Base-by-base conservation (phyloP, 2,797 vertebrate species). In the Neomorphus geoffroyi region DNA sequence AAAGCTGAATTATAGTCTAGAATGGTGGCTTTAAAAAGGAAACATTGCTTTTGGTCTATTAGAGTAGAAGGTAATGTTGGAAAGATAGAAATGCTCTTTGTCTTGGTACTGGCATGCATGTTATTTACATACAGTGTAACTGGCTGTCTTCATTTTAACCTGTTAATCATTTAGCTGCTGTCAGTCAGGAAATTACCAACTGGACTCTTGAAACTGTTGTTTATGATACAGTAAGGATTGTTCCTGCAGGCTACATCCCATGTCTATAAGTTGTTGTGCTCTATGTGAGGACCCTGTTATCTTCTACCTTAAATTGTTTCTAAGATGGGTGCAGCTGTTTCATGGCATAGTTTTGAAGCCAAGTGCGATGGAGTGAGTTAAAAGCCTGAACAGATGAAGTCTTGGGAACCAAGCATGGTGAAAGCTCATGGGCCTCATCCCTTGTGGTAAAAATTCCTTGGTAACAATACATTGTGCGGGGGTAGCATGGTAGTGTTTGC, bases 401-500 rank as follows among this genome's bases (percentile, higher is more conserved):
- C 50, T 39, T 62, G 33, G 56, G 30, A 46, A 30, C 33, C 16
- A 41, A 56, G 21, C 57, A 11, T 39, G 33, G 23, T 83, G n/a
- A 56, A 28, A 56, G 58, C 9, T 54, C 1, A 0, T n/a, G 61
- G 28, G 18, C 14, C 50, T 82, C 73, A 28, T 64, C n/a, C 18
- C 23, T 8, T 46, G 43, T 50, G 1, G 13, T 43, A 11, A 3
- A 21, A 27, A 1, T 51, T 57, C 32, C 75, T 60, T 10, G 13
- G 8, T 62, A 17, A 18, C 10, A 39, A 28, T 45, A 4, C 2
- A 0, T 13, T 39, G 32, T 39, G 16, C 39, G 32, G 21, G 18
- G 37, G 18, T 35, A 30, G 27, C 0, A 1, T 3, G 9, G 30
- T 65, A 37, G 12, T 6, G 8, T 54, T 70, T 30, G 12, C 41